Evolutionary conservation across 2,888 invertebrate genomes (phyloP).

Genomic region (Pandemis cinnamomeana): DNA sequence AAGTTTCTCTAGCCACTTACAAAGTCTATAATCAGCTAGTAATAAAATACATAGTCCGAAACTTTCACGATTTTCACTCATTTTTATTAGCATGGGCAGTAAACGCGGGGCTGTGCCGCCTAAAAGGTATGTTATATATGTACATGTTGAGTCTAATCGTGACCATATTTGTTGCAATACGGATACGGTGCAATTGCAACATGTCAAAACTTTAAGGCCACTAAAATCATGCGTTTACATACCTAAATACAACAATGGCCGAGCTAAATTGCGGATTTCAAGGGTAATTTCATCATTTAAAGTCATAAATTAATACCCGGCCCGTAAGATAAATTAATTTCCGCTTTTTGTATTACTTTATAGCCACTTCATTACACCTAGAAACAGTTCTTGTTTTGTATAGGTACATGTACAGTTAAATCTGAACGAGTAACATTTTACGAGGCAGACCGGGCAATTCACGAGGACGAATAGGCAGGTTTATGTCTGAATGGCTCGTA

Average conservation of each 20-base stretch:
- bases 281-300: no score
- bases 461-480: constrained; percentile 57
- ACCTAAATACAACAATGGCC: not conserved
- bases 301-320: no score
- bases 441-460: constrained; percentile 49
- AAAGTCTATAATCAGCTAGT: not conserved
- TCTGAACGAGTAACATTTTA: constrained; percentile 43
- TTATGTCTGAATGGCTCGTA: constrained; percentile 60
- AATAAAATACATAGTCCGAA: not conserved
- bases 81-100: not conserved
- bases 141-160: not conserved
- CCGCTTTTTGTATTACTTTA: not conserved
- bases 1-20: not conserved
- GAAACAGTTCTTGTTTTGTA: constrained; percentile 2
- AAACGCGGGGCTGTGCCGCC: not conserved
- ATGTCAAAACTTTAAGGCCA: not conserved
- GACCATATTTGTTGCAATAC: not conserved
- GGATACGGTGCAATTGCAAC: constrained; percentile 2
- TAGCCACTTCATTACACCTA: constrained; percentile 11
- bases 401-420: constrained; percentile 28
- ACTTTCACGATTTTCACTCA: constrained; percentile 4
- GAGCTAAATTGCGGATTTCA: not conserved
- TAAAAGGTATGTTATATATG: not conserved
- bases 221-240: not conserved
- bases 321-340: not conserved